Evolutionary conservation across 2,888 invertebrate genomes (phyloP).

Genomic region (Philaethria dido): DNA sequence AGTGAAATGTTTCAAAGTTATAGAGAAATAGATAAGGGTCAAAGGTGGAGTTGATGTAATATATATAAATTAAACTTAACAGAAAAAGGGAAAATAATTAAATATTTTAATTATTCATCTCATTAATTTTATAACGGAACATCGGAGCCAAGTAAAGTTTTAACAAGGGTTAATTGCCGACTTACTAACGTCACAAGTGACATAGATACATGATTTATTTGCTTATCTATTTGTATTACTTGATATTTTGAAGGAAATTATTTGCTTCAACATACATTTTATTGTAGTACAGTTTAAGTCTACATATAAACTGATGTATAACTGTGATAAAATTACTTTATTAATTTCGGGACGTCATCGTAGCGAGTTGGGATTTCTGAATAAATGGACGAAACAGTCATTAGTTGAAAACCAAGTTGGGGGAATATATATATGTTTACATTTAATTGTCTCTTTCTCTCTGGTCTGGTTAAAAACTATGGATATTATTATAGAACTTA

Average conservation of each 20-base stretch:
- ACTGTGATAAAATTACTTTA: neutral
- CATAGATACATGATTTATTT: slow-evolving; percentile 3
- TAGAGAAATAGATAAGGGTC: neutral
- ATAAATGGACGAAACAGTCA: no score
- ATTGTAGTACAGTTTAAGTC: neutral
- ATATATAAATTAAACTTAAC: no score
- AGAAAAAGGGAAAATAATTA: no score
- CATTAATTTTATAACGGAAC: neutral
- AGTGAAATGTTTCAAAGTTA: no score
- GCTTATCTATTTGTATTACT: neutral
- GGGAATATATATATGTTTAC: no score
- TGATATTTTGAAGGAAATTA: neutral
- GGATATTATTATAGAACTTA: no score
- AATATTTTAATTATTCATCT: neutral
- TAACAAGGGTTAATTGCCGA: neutral
- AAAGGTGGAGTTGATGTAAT: neutral
- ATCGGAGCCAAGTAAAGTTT: neutral
- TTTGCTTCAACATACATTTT: neutral
- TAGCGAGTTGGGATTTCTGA: neutral
- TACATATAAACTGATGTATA: neutral
- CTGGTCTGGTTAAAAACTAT: no score
- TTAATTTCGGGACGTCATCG: neutral
- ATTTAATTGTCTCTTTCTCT: no score
- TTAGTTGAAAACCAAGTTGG: no score
- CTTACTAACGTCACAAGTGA: neutral